phyloP scores from a whole-genome alignment of 2,888 invertebrate genomes.

The Cataglyphis cursor region DNA sequence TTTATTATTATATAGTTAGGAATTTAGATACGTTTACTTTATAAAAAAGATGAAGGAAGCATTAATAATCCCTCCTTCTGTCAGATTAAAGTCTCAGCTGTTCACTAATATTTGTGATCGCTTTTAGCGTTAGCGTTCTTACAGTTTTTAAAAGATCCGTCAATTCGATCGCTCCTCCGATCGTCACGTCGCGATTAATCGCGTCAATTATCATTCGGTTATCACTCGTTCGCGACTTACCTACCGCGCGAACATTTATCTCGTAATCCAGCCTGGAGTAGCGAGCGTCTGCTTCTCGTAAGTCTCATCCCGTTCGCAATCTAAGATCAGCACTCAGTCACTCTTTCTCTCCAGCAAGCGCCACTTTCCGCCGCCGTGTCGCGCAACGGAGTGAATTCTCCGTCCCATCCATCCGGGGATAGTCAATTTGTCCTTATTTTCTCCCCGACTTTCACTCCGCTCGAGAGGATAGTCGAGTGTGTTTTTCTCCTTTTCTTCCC shows the following conservation, averaged over 20 bases:
- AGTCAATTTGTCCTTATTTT: constrained; percentile 66
- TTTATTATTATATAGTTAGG: neutral
- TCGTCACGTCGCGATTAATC: constrained; percentile 30
- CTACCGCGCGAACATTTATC: constrained; percentile 65
- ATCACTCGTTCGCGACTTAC: constrained; percentile 56
- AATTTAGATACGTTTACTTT: neutral
- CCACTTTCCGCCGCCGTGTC: constrained; percentile 12
- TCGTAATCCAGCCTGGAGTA: constrained; percentile 55
- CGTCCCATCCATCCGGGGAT: constrained; percentile 57
- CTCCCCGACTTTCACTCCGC: constrained; percentile 66
- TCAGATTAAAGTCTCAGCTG: neutral
- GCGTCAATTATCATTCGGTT: constrained; percentile 19
- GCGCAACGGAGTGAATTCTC: constrained; percentile 52
- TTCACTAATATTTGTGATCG: neutral
- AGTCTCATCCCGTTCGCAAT: constrained; percentile 60
- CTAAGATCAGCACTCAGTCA: constrained; percentile 66
- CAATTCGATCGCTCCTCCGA: constrained; percentile 14
- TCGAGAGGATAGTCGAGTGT: constrained; percentile 62
- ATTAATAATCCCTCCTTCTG: neutral
- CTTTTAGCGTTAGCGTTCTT: neutral
- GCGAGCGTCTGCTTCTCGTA: constrained; percentile 57
- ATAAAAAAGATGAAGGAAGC: neutral
- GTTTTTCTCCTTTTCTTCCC: constrained; percentile 35
- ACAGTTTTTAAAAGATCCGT: neutral
- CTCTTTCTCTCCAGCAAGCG: constrained; percentile 42